Base-by-base conservation (phyloP, 2,888 invertebrate species). In the Timema cristinae region DNA sequence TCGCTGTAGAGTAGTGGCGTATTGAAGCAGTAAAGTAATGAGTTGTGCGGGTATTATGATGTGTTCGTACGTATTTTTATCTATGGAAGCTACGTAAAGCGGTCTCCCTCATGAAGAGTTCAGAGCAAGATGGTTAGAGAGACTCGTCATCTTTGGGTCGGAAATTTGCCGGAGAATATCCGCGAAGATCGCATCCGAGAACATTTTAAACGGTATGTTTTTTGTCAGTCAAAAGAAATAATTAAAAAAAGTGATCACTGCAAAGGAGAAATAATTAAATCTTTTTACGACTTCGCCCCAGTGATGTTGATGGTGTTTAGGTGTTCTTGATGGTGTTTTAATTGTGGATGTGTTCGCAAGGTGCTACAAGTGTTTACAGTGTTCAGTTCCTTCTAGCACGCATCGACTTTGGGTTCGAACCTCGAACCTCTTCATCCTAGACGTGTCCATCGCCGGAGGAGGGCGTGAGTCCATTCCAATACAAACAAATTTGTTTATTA, bases 101-200 rank as follows among this genome's bases (percentile, higher is more conserved):
- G 73, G 32, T 11, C 11, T 78, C 88, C 90, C 91, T 90, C 90
- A 93, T 93, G 93, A 92, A 92, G 93, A 91, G 91, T 91, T 90
- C 88, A 91, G 91, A 91, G 92, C 93, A 95, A 93, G 92, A 98
- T 98, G 98, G 97, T 98, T 92, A 97, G 97, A 93, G 97, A 97
- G 95, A 97, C 97, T 91, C 95, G 97, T 91, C 97, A 98, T 90
- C 93, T 98, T 90, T 97, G 97, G 95, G 96, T 98, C 91, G 97
- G 97, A 92, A 97, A 97, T 91, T 94, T 98, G 91, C 97, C 97
- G 92, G 97, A 97, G 90, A 96, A 95, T 90, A 94, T 95, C 89
- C 93, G 95, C 84, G 96, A 97, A 88, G 96, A 96, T 86, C 91
- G 94, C 86, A 94, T 97, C 88, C 90, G 93, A 89, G 95, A 96